Evolutionary conservation across 2,888 invertebrate species (phyloP).

Genomic region (Sussaba pulchella): DNA sequence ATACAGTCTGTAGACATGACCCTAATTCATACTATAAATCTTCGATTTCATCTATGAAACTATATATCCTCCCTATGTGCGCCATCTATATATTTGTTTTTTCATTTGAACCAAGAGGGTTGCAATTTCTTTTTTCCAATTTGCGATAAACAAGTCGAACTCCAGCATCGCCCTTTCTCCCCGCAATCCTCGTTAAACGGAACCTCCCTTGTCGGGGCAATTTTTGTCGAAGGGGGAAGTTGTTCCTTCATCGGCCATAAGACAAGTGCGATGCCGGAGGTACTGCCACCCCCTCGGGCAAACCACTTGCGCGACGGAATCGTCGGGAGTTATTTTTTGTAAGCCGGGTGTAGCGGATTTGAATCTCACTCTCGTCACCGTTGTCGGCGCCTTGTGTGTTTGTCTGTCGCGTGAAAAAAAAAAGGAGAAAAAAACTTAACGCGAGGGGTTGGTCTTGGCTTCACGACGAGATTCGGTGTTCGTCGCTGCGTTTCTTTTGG

Average conservation of each 20-base stretch:
- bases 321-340: too few species aligned
- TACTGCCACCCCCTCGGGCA: not conserved
- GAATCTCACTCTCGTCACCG: slow-evolving; percentile 65
- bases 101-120: slow-evolving; percentile 66
- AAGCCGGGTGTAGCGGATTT: slow-evolving; percentile 27
- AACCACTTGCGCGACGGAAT: slow-evolving; percentile 25
- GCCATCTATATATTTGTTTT: too few species aligned
- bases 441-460: slow-evolving; percentile 39
- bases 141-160: slow-evolving; percentile 83
- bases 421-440: slow-evolving; percentile 28
- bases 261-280: slow-evolving; percentile 9
- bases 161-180: slow-evolving; percentile 5
- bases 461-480: not conserved
- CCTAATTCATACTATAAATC: too few species aligned
- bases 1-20: too few species aligned
- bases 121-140: slow-evolving; percentile 84
- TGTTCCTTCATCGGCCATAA: not conserved
- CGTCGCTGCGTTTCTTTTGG: slow-evolving; percentile 66
- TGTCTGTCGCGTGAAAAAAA: slow-evolving; percentile 71
- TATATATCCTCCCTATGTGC: too few species aligned
- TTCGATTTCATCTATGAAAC: too few species aligned
- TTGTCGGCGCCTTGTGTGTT: slow-evolving; percentile 63
- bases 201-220: slow-evolving; percentile 22
- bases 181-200: slow-evolving; percentile 75
- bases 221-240: slow-evolving; percentile 15